Conservation (phyloP, 92 coral and sea anemone species). For the Siderastrea siderea region DNA sequence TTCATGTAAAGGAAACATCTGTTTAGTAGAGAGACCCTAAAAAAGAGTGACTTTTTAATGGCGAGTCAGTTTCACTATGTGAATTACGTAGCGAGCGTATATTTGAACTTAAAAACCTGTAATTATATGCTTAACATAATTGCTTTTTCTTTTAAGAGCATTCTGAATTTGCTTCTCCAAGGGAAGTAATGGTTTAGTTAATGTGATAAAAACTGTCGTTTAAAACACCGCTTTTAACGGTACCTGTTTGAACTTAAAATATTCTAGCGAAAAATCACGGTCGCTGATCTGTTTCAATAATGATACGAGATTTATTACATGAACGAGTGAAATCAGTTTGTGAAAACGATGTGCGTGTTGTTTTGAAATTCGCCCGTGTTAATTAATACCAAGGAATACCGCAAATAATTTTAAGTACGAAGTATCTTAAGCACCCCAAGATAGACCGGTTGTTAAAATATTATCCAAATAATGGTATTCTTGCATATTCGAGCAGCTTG, state of each 20-base stretch:
- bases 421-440: not conserved
- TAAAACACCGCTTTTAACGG: conserved; percentile 12
- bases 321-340: not conserved
- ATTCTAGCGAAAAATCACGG: not conserved
- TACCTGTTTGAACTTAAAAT: too few relatives aligned
- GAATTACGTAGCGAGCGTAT: not conserved
- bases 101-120: not conserved
- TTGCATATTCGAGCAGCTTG: not conserved
- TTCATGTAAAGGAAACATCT: not conserved
- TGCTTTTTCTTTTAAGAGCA: not conserved
- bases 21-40: not conserved
- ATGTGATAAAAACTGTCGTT: not conserved
- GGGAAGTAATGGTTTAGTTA: conserved; percentile 1
- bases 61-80: not conserved
- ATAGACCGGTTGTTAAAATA: not conserved
- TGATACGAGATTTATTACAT: not conserved
- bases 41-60: conserved; percentile 17
- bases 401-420: not conserved
- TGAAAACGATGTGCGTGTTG: not conserved
- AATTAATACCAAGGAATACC: not conserved
- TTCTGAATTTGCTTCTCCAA: not conserved
- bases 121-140: not conserved
- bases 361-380: not conserved
- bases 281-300: not conserved
- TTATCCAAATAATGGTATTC: not conserved